Conservation (phyloP, 2,113 vertebrate species). For the Zosterops hypoxanthus region DNA sequence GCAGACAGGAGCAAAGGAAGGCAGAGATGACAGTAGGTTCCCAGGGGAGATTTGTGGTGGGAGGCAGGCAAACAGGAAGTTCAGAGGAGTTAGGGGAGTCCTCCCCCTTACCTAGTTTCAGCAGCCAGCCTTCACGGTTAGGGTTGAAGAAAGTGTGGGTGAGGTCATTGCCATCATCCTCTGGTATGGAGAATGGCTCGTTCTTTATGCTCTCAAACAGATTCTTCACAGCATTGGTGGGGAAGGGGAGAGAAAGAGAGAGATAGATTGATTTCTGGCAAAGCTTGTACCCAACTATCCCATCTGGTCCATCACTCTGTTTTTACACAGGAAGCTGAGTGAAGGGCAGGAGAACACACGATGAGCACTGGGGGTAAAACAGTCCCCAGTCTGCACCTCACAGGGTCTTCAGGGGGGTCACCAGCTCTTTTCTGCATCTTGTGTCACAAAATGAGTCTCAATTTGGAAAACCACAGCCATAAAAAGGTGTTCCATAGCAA, state of each 20-base stretch:
- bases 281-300: background rate
- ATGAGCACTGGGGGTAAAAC: background rate
- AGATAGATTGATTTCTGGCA: background rate
- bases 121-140: constrained; percentile 93
- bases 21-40: background rate
- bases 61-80: background rate
- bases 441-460: background rate
- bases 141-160: constrained; percentile 98
- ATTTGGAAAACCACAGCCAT: background rate
- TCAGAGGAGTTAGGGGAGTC: background rate
- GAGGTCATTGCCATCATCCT: constrained; percentile 93
- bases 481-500: background rate
- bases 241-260: background rate
- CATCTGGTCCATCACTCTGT: background rate
- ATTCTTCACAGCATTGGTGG: constrained; percentile 61
- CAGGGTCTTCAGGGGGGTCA: background rate
- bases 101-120: constrained; percentile 86
- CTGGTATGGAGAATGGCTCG: constrained; percentile 93
- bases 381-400: background rate
- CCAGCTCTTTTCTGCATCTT: background rate
- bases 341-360: background rate
- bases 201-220: constrained; percentile 93
- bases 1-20: background rate
- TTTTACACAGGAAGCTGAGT: background rate
- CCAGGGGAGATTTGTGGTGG: background rate